Evolutionary conservation across 2,888 invertebrate species (phyloP).

Genomic region (Eurytoma adleriae): DNA sequence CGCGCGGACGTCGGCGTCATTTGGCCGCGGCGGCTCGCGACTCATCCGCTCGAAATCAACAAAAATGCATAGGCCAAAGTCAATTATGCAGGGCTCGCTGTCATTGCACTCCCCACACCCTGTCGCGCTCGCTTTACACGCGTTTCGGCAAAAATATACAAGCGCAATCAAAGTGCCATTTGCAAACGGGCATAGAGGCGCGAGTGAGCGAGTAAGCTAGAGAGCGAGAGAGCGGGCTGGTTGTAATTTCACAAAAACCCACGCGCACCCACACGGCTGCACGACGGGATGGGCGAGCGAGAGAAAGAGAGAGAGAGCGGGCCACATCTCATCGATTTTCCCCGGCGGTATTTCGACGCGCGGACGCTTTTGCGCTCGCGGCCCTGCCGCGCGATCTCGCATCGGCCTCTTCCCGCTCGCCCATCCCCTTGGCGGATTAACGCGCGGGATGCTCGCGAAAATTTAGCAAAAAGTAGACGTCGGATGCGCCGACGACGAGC

Average conservation of each 20-base stretch:
- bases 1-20: too few species aligned
- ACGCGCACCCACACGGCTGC: neutral
- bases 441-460: too few species aligned
- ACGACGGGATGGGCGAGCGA: neutral
- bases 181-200: conserved; percentile 23
- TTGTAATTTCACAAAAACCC: conserved; percentile 38
- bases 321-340: conserved; percentile 16
- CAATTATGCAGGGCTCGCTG: conserved; percentile 14
- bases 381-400: neutral
- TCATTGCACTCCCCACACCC: neutral
- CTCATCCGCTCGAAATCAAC: conserved; percentile 1
- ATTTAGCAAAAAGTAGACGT: too few species aligned
- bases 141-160: conserved; percentile 31
- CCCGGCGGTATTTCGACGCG: conserved; percentile 13
- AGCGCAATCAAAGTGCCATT: conserved; percentile 46
- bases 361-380: conserved; percentile 12
- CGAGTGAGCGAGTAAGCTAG: neutral
- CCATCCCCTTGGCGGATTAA: too few species aligned
- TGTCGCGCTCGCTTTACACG: conserved; percentile 17
- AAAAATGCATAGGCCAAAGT: conserved; percentile 31
- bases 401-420: too few species aligned
- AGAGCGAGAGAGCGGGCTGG: neutral
- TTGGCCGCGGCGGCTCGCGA: too few species aligned
- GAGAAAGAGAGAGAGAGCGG: neutral
- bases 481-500: too few species aligned